Evolutionary conservation across 2,113 vertebrate genomes (phyloP).

Genomic region (Falco punctatus): DNA sequence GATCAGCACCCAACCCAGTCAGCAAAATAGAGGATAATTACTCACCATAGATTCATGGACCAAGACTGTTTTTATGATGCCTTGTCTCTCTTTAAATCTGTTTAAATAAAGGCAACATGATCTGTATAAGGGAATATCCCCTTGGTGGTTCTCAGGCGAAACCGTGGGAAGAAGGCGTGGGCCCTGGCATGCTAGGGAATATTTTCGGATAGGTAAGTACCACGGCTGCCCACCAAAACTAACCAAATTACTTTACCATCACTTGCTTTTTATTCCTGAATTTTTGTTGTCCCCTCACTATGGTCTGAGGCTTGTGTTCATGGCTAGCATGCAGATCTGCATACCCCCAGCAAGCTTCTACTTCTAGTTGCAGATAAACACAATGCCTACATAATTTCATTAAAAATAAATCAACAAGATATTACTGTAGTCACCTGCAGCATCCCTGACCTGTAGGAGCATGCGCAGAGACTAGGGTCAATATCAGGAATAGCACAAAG

Average conservation of each 20-base stretch:
- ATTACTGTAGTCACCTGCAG: neutral
- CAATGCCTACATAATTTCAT: neutral
- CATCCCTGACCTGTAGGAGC: neutral
- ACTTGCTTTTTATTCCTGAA: neutral
- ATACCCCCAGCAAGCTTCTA: neutral
- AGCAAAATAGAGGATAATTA: neutral
- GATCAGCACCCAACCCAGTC: neutral
- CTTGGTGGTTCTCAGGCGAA: neutral
- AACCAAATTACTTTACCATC: neutral
- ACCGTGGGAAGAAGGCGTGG: neutral
- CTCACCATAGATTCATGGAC: neutral
- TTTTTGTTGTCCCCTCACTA: neutral
- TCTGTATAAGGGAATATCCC: neutral
- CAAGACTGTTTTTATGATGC: neutral
- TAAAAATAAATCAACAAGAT: neutral
- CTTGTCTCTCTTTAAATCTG: neutral
- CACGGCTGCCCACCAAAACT: neutral
- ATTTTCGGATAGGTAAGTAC: neutral
- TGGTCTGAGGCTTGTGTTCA: neutral
- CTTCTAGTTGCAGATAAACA: constrained; percentile 2
- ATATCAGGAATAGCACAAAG: neutral
- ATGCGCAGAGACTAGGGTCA: neutral
- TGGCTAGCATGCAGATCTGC: neutral
- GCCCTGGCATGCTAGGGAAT: neutral
- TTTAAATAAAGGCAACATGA: neutral